Percentiles rank a stretch among this genome's conserved stretches.
These are phyloP conservation scores for Drosophila greeni DNA, from an alignment of 2,888 invertebrate species.

Conservation along the genomic window DNA sequence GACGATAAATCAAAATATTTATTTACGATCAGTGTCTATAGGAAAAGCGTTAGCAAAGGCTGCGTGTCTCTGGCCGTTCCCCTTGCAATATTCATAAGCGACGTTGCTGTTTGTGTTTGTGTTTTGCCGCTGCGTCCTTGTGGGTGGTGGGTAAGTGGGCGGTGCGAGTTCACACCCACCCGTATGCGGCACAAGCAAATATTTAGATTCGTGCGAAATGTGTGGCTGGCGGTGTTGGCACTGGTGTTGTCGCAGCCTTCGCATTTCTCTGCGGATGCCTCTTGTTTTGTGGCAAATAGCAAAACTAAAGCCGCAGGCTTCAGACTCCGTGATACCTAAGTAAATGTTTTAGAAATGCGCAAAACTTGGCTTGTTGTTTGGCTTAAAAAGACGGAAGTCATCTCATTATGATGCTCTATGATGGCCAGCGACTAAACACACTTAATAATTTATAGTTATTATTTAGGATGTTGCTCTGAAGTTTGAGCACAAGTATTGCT, in stretches of 20 bases:
- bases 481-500: background rate
- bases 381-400: background rate
- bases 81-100: conserved; percentile 56
- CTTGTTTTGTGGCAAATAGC: conserved; percentile 28
- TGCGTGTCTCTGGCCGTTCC: conserved; percentile 18
- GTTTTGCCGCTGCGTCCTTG: conserved; percentile 16
- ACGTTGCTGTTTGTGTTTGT: conserved; percentile 38
- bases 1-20: conserved; percentile 67
- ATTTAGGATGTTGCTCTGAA: accelerated
- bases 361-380: conserved; percentile 4
- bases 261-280: conserved; percentile 34
- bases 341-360: background rate
- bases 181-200: conserved; percentile 66
- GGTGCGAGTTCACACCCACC: conserved; percentile 28
- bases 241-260: conserved; percentile 35
- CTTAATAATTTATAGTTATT: background rate
- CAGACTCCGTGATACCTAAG: conserved; percentile 34
- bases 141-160: background rate
- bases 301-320: conserved; percentile 17
- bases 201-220: conserved; percentile 64
- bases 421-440: background rate
- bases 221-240: conserved; percentile 42
- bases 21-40: conserved; percentile 58
- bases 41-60: conserved; percentile 46
- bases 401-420: too few relatives aligned